Percentiles rank a stretch among this genome's conserved stretches.
phyloP scores from a whole-genome alignment of 2,113 vertebrate genomes.

The Eudyptes chrysolophus region DNA sequence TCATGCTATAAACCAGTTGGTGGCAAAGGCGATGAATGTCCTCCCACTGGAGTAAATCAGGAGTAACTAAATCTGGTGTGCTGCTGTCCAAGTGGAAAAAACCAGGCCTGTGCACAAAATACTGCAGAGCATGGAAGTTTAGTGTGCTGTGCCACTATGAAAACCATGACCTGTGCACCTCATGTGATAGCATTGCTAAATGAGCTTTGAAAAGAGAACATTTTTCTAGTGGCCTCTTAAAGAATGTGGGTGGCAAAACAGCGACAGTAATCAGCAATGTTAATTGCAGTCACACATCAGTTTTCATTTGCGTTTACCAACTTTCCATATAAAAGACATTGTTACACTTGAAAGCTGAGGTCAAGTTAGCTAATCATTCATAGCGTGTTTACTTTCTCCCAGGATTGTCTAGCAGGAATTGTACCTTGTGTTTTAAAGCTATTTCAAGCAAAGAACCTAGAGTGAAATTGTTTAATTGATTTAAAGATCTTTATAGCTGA shows the following conservation, averaged over 20 bases:
- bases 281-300: constrained; percentile 61
- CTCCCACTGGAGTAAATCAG: background rate
- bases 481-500: background rate
- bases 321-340: constrained; percentile 49
- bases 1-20: background rate
- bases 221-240: constrained; percentile 45
- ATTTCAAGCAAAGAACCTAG: background rate
- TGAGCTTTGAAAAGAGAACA: constrained; percentile 17
- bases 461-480: constrained; percentile 4
- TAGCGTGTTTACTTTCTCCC: constrained; percentile 42
- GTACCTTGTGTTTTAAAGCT: constrained; percentile 26
- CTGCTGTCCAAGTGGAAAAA: background rate
- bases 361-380: constrained; percentile 66
- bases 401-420: constrained; percentile 28
- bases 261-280: background rate
- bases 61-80: background rate
- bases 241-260: constrained; percentile 47
- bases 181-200: constrained; percentile 38
- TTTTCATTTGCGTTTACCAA: constrained; percentile 39
- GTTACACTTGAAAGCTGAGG: constrained; percentile 36
- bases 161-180: background rate
- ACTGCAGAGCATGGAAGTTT: background rate
- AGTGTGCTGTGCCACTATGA: background rate
- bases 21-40: background rate
- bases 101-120: background rate